Base-by-base conservation (phyloP, 2,797 vertebrate genomes). In the Phylloscopus collybita region DNA sequence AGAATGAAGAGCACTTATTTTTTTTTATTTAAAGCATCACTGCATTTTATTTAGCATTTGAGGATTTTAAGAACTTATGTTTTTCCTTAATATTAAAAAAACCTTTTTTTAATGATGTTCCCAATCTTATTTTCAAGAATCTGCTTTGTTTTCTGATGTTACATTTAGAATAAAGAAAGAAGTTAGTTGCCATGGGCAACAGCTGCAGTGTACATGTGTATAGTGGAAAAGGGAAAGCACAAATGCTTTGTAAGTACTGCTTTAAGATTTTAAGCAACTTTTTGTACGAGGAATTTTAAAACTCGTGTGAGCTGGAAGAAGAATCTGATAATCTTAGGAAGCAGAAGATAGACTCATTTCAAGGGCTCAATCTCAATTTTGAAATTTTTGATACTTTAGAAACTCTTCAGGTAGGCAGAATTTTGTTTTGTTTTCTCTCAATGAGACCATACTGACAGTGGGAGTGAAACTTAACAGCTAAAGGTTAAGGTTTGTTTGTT, bases 181-280 rank as follows among this genome's bases (percentile, higher is more conserved):
- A 80, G 74, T 50, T 76, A 87, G 92, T 90, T 80, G 45, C 88
- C 79, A 15, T 25, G 50, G 72, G 82, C 84, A 95, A 96, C 91
- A 86, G 61, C 71, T 92, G 57, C 64, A 67, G 81, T 25, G 65
- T 85, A 42, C 2, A 0, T 76, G n/a, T 78, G 44, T 65, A 7
- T 27, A 75, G 84, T 3, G 1, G 60, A 56, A 92, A 89, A 85
- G 40, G 19, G 60, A 54, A 87, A 67, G 22, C 17, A 87, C 67
- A 74, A 19, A 81, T 62, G 26, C 70, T 66, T 79, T 66, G 21
- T 72, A 70, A 86, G 82, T 64, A 60, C 15, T n/a, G 11, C 32
- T 93, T 67, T 73, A 90, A 82, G 25, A 71, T 76, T 76, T 81
- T 85, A 87, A 87, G 53, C 34, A 61, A 27, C 56, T 50, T 47